phyloP scores from a whole-genome alignment of 2,113 vertebrate species.

The Cichladusa arquata region DNA sequence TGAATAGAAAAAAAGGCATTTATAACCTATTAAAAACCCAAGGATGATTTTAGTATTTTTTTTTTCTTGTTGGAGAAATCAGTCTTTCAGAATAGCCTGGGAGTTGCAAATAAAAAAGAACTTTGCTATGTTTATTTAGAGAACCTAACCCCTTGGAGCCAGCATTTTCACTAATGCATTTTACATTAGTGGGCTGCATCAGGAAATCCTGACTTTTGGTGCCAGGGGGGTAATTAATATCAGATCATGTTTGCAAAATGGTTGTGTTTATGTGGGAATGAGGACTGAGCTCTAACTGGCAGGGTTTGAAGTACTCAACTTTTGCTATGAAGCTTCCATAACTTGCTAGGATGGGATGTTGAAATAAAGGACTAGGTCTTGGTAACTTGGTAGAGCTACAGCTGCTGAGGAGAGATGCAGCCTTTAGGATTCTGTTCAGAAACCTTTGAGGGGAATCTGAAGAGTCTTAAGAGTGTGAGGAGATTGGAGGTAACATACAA shows the following conservation, averaged over 20 bases:
- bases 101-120: constrained; percentile 67
- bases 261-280: constrained; percentile 80
- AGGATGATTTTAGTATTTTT: constrained; percentile 25
- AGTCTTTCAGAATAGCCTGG: constrained; percentile 64
- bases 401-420: neutral
- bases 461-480: neutral
- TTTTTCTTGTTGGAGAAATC: constrained; percentile 6
- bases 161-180: constrained; percentile 79
- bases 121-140: constrained; percentile 76
- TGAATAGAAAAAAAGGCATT: constrained; percentile 55
- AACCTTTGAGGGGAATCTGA: neutral
- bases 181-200: constrained; percentile 79
- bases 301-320: constrained; percentile 65
- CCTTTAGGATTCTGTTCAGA: neutral
- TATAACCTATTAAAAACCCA: constrained; percentile 71
- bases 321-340: constrained; percentile 44
- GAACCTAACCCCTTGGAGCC: constrained; percentile 77
- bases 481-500: neutral
- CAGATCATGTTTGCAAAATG: constrained; percentile 82
- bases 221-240: constrained; percentile 82
- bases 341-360: constrained; percentile 35
- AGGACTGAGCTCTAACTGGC: constrained; percentile 67
- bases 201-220: constrained; percentile 81
- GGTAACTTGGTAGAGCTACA: neutral
- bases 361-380: constrained; percentile 36